Conservation (phyloP, 2,888 invertebrate species). For the Sinodicranocentrus sp. region DNA sequence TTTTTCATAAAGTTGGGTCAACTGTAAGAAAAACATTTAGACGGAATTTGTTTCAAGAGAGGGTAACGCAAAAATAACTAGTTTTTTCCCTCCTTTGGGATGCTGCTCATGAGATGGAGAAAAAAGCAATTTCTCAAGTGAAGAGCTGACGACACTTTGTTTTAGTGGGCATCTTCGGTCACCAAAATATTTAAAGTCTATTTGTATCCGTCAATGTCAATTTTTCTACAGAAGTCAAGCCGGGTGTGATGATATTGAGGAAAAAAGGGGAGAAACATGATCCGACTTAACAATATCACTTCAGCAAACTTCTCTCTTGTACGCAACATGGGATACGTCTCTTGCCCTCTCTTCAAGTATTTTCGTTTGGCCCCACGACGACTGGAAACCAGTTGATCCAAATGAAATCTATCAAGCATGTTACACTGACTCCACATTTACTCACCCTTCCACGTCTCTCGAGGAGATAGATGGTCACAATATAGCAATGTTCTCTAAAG, state of each 20-base stretch:
- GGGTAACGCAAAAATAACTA: background rate
- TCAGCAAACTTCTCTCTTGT: constrained; percentile 35
- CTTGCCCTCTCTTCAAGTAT: too few species aligned
- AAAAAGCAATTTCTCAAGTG: constrained; percentile 50
- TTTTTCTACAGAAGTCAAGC: constrained; percentile 53
- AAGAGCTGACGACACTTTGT: constrained; percentile 63
- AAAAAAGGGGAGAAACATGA: constrained; percentile 65
- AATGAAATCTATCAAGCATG: constrained; percentile 62
- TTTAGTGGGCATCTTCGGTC: constrained; percentile 64
- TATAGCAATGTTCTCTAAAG: background rate
- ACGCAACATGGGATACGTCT: constrained; percentile 7
- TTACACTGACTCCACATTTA: constrained; percentile 39
- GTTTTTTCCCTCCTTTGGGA: background rate
- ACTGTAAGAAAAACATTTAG: background rate
- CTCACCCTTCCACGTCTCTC: background rate
- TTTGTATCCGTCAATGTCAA: constrained; percentile 69
- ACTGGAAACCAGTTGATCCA: constrained; percentile 63
- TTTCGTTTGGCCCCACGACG: constrained; percentile 31
- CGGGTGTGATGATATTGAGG: constrained; percentile 66
- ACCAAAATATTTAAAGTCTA: constrained; percentile 70
- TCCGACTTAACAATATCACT: constrained; percentile 63
- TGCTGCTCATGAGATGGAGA: background rate
- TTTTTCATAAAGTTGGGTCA: background rate
- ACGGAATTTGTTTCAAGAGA: background rate
- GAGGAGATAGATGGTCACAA: background rate